phyloP scores from a whole-genome alignment of 2,888 invertebrate species.

The Drymonia ruficornis region DNA sequence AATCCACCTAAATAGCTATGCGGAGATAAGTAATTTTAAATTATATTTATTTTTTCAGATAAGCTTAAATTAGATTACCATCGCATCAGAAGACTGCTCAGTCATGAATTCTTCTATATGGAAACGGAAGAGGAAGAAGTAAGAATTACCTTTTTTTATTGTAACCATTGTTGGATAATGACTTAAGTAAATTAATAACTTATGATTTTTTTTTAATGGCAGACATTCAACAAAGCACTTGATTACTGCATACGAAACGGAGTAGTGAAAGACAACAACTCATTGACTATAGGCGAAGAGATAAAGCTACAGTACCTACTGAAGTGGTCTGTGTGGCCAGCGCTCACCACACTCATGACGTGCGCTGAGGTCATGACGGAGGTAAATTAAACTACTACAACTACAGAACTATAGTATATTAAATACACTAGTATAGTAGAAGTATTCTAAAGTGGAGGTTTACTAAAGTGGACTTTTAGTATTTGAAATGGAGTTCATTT shows the following conservation, averaged over 20 bases:
- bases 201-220: slow-evolving; percentile 21
- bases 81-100: slow-evolving; percentile 78
- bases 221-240: slow-evolving; percentile 60
- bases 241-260: slow-evolving; percentile 59
- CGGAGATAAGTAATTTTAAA: not conserved
- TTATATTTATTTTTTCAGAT: slow-evolving; percentile 65
- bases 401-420: too few relatives aligned
- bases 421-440: too few relatives aligned
- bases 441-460: too few relatives aligned
- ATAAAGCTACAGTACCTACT: slow-evolving; percentile 81
- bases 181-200: too few relatives aligned
- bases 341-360: slow-evolving; percentile 83
- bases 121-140: slow-evolving; percentile 78
- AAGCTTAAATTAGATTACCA: slow-evolving; percentile 74
- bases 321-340: slow-evolving; percentile 86
- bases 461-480: not conserved
- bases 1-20: too few relatives aligned
- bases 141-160: slow-evolving; percentile 41
- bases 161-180: too few relatives aligned
- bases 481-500: too few relatives aligned
- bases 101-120: slow-evolving; percentile 87
- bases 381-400: too few relatives aligned
- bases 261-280: slow-evolving; percentile 56
- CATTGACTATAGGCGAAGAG: slow-evolving; percentile 67
- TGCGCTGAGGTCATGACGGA: slow-evolving; percentile 58